Evolutionary conservation across 2,888 invertebrate genomes (phyloP), one percentile per base, ranked within the genome.

Genomic region (Drosophila melanocephala): DNA sequence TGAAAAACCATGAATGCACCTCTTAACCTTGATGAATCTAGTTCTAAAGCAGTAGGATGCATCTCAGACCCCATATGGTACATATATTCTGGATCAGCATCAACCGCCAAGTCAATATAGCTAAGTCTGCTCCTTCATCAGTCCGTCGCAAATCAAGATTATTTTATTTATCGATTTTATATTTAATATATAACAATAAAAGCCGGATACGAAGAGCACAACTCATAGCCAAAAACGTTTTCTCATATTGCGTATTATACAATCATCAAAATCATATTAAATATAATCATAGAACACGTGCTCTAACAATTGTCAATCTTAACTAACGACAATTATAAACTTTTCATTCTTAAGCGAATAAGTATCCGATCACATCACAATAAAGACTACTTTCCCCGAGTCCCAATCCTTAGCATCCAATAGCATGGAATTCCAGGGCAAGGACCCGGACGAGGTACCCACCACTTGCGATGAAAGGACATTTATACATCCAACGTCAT

Each of bases 371-470:
- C 33, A 65, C 33, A 47, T 51, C 50, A 66, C 59, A 63, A 60
- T 77, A 51, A 6, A 32, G 5, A 35, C 51, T 33, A 64, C 59
- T 39, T 26, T 16, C 35, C 47, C 32, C 2, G 33, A 77, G 37
- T 7, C 32, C 19, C 51, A 66, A 9, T 30, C 62, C 14, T 60
- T 35, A 72, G 59, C 44, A 16, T 16, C 16, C 28, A 32, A 61
- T 16, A 76, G 42, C 26, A 77, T 77, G 80, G 56, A 70, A 52
- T 12, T 7, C 16, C 50, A 60, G 30, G 77, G 77, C 61, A 73
- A 76, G 35, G 50, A 56, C 42, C n/a, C 56, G 28, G 57, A 51
- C 35, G 56, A 42, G 56, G 35, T 62, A 44, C 52, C 53, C 16
- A 39, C 14, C 52, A 22, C 30, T n/a, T 22, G 58, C 50, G 19